Conservation (phyloP, 2,113 vertebrate genomes). For the Caranx ignobilis region DNA sequence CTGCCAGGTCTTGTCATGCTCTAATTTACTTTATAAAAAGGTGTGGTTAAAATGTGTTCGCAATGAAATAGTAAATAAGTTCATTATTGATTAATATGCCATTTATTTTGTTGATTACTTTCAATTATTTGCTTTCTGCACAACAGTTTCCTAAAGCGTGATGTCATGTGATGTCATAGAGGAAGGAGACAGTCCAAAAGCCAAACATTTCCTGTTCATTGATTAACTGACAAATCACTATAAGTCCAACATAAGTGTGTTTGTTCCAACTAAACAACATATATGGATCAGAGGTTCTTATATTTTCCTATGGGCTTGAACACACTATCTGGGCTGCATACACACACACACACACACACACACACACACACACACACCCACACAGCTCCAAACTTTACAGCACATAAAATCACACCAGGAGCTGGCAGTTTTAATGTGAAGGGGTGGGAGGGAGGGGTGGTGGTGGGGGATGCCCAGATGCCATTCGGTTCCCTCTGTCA, state of each 20-base stretch:
- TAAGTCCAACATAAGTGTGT: not conserved
- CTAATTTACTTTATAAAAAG: too few species aligned
- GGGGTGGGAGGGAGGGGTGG: not conserved
- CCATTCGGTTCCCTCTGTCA: slow-evolving; percentile 51
- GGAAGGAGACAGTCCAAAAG: too few species aligned
- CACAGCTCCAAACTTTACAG: slow-evolving; percentile 24
- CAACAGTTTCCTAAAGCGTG: too few species aligned
- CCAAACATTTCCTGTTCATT: not conserved
- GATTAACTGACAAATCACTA: not conserved
- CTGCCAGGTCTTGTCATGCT: too few species aligned
- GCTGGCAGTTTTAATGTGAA: slow-evolving; percentile 53
- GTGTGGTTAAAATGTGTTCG: too few species aligned
- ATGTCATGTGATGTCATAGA: too few species aligned
- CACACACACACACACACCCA: slow-evolving; percentile 7
- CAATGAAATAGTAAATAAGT: too few species aligned
- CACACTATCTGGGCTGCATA: not conserved
- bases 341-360: not conserved
- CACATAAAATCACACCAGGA: slow-evolving; percentile 56
- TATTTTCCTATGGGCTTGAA: not conserved
- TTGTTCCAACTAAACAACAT: slow-evolving; percentile 1
- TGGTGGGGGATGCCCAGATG: slow-evolving; percentile 67
- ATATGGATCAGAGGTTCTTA: slow-evolving; percentile 4
- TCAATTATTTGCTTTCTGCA: too few species aligned
- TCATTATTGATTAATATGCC: too few species aligned
- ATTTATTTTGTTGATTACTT: too few species aligned